Conservation (phyloP, 2,888 invertebrate genomes). For the Eledona agricola region DNA sequence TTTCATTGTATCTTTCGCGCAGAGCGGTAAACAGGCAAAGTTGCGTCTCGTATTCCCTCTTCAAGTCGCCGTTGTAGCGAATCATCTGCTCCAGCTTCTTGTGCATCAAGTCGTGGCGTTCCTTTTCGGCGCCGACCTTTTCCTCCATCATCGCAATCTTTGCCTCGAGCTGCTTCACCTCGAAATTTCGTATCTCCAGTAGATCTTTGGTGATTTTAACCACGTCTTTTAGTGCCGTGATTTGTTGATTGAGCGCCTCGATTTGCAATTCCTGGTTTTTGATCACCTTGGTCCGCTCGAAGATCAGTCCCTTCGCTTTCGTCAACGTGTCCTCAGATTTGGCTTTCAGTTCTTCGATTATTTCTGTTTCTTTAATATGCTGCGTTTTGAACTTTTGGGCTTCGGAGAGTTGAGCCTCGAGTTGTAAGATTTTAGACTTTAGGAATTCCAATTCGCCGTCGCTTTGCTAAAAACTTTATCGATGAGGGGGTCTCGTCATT, state of each 20-base stretch:
- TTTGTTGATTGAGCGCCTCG: conserved; percentile 74
- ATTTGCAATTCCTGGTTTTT: conserved; percentile 84
- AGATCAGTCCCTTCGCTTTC: conserved; percentile 75
- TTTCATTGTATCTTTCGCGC: conserved; percentile 56
- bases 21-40: conserved; percentile 73
- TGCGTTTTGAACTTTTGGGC: conserved; percentile 52
- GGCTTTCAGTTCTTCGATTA: conserved; percentile 59
- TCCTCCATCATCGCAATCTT: conserved; percentile 75
- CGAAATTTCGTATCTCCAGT: conserved; percentile 79
- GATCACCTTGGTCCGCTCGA: conserved; percentile 79
- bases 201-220: conserved; percentile 83
- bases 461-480: conserved; percentile 46
- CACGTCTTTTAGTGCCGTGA: conserved; percentile 81
- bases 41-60: conserved; percentile 81
- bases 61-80: conserved; percentile 77
- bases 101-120: conserved; percentile 73
- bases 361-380: conserved; percentile 52
- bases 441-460: conserved; percentile 43
- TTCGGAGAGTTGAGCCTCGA: conserved; percentile 57
- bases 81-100: conserved; percentile 77
- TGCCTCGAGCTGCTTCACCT: conserved; percentile 76
- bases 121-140: conserved; percentile 76
- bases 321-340: conserved; percentile 67
- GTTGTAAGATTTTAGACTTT: conserved; percentile 46
- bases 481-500: neutral